Evolutionary conservation across 1,140 invertebrate species (phyloP), one percentile per base, ranked within the genome.

Genomic region (Streblospio benedicti): DNA sequence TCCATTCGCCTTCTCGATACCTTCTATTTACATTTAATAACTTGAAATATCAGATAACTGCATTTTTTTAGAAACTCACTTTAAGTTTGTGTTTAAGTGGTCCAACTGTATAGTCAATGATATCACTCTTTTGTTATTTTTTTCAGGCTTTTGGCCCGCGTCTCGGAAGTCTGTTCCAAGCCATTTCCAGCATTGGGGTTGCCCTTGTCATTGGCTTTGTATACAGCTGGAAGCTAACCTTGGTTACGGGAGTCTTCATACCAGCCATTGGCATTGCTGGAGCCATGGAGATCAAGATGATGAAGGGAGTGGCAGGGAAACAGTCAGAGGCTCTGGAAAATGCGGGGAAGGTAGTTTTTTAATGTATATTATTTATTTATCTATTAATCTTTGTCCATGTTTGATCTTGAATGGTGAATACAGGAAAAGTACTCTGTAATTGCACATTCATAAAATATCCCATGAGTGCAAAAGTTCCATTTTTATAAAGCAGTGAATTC

Each of bases 221-320:
- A 57, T 91, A 85, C 71, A 84, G 88, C 55, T 90, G 88, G 86
- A 87, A 89, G 69, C 79, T 93, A 67, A 88, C 89, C 0, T 68
- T 91, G 0, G 83, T 93, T 0, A 85, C 87, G 0, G 72, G 88
- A 1, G 82, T 84, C 3, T 89, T 90, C 64, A 81, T 90, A 20
- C 91, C 91, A 1, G 67, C 93, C 25, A 86, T 93, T 1, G 78
- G 92, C 5, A 72, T 83, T 0, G 85, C 86, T 0, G 84, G 89
- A 0, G 85, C 87, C 63, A 79, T 91, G 28, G 87, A 92, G 72
- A 83, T 82, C 6, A 81, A 82, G 60, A 78, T 84, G 35, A 82
- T 88, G 61, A 82, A 82, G 27, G 84, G 83, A 9, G 83, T 84
- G 43, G 79, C 82, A 0, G 49, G 20, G 4, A 41, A 63, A 18